These are phyloP conservation scores for Lepidurus apus DNA, from an alignment of 1,140 invertebrate species.

Conservation along the genomic window DNA sequence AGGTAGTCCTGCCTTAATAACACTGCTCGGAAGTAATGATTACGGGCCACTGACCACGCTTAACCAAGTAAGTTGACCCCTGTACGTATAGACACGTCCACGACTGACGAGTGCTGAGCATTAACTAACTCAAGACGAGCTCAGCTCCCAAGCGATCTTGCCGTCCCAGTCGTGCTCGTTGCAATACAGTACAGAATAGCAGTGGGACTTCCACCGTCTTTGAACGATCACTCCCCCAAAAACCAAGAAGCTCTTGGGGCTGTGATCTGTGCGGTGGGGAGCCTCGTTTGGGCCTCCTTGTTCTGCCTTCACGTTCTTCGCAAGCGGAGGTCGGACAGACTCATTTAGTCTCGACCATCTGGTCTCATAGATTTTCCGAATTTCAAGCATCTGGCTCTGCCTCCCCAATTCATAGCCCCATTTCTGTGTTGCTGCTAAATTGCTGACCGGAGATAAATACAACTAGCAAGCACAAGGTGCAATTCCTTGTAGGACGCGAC, in stretches of 20 bases:
- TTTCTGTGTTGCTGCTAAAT: not conserved
- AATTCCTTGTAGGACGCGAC: not conserved
- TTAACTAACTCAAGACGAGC: not conserved
- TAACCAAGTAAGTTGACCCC: not conserved
- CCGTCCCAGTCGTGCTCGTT: not conserved
- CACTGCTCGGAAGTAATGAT: not conserved
- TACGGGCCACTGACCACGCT: not conserved
- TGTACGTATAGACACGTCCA: not conserved
- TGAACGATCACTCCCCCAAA: not conserved
- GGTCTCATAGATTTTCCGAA: conserved; percentile 8
- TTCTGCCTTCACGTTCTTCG: conserved; percentile 1
- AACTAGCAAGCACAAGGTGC: not conserved
- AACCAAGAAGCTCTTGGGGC: conserved; percentile 18
- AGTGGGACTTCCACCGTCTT: not conserved
- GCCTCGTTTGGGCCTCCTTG: conserved; percentile 16
- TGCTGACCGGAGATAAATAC: not conserved
- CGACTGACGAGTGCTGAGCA: not conserved
- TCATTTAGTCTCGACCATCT: conserved; percentile 15
- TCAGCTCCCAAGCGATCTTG: not conserved
- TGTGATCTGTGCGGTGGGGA: conserved; percentile 11
- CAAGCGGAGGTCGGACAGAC: conserved; percentile 6
- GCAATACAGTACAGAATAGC: conserved; percentile 3
- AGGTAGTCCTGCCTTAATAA: too few species aligned
- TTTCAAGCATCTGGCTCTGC: not conserved
- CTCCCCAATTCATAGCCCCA: not conserved